Conservation (phyloP, 2,113 vertebrate species). For the Platanista minor region DNA sequence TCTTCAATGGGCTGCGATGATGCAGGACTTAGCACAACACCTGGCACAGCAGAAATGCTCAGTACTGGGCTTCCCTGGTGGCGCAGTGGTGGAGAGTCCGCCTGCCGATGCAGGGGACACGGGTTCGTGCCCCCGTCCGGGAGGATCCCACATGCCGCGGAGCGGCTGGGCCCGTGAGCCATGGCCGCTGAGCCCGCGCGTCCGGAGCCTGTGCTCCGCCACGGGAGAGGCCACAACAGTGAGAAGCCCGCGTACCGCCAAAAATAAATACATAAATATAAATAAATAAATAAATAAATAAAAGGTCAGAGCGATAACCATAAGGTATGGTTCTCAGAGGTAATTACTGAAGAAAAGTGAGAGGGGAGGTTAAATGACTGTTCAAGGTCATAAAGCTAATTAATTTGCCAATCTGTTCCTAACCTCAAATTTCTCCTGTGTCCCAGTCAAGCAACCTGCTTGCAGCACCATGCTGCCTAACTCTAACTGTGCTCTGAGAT, state of each 20-base stretch:
- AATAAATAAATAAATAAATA: too few species aligned
- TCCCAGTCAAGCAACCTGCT: neutral
- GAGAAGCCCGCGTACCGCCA: too few species aligned
- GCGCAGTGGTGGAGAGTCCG: too few species aligned
- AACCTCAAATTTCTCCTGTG: neutral
- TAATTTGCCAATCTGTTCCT: neutral
- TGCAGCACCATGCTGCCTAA: neutral
- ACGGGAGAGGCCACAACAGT: too few species aligned
- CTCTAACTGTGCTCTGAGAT: neutral
- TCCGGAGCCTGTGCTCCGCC: too few species aligned
- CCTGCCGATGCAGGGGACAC: too few species aligned
- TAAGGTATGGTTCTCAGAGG: neutral
- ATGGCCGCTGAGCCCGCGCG: too few species aligned
- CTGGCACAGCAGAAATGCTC: neutral
- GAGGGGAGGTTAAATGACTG: neutral
- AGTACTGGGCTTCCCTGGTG: too few species aligned
- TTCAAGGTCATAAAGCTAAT: neutral
- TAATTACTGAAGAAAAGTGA: neutral
- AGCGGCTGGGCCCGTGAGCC: too few species aligned
- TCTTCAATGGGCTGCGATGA: neutral
- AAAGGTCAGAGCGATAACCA: neutral
- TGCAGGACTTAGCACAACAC: neutral
- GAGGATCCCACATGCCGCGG: too few species aligned
- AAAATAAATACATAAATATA: too few species aligned
- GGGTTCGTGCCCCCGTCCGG: too few species aligned